Evolutionary conservation across 1,140 invertebrate species (phyloP), one percentile per base, ranked within the genome.

Genomic region (Tetraneura akinire): DNA sequence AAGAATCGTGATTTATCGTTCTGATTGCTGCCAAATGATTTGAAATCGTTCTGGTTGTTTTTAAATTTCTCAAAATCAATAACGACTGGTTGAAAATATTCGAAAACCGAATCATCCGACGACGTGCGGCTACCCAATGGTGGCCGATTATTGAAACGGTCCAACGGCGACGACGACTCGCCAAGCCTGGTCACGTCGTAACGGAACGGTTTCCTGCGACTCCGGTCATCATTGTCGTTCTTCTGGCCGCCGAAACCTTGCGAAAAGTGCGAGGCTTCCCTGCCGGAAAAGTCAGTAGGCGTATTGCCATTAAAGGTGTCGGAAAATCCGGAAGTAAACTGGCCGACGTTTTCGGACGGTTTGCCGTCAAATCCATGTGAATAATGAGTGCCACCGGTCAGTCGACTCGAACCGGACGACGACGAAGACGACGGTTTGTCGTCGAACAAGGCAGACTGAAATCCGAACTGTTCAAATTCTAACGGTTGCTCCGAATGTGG

Each of bases 71-170:
- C 78, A 18, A 80, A 68, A 26, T 80, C 78, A 0, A 80, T 53
- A 0, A 80, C 60, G 0, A 80, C 21, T 16, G 78, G 78, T 26
- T 68, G 45, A 62, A 80, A 80, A 57, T 68, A 80, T 37, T 80
- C 74, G 4, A 78, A 78, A 10, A 45, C 13, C 9, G 73, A 57
- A 6, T 60, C 32, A 10, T 60, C 37, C 1, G 37, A 14, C 11
- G 64, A 26, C 23, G 66, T 21, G 18, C 66, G 53, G 6, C 18
- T 32, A 10, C 32, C 32, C 4, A 3, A 57, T 2, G 37, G 3
- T 9, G 29, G 71, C 5, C 51, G 71, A 13, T 5, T 18, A 6
- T 21, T n/a, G 29, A 53, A 53, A 29, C 29, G n/a, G n/a, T 55
- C 26, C 8, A 3, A 16, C 14, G 32, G 23, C 21, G 37, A 37